These are phyloP conservation scores for Tolmerus cingulatus DNA, from an alignment of 2,888 invertebrate species.

Conservation along the genomic window DNA sequence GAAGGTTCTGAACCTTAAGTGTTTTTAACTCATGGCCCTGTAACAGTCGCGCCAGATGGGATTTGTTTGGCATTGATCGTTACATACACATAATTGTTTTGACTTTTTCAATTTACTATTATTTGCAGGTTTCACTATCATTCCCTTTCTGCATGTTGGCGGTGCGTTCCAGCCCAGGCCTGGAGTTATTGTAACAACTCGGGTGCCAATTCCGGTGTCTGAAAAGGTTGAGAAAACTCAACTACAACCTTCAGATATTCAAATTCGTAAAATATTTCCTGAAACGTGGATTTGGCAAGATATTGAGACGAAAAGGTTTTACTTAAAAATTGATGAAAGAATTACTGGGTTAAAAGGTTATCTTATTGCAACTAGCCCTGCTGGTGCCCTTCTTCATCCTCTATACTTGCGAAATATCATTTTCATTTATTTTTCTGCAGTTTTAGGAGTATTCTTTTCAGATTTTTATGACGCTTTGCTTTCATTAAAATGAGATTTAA, in stretches of 20 bases:
- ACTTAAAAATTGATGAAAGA: neutral
- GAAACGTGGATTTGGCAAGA: constrained; percentile 24
- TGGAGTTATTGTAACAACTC: neutral
- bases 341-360: neutral
- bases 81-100: neutral
- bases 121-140: neutral
- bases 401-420: neutral
- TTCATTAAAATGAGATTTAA: neutral
- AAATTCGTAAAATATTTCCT: constrained; percentile 20
- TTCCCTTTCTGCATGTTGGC: neutral
- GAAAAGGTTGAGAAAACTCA: neutral
- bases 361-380: neutral
- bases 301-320: neutral
- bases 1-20: no score
- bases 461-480: neutral
- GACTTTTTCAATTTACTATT: neutral
- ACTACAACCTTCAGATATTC: neutral
- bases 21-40: no score
- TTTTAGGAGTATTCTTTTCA: neutral
- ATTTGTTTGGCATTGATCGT: no score
- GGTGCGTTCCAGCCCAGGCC: neutral
- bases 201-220: neutral
- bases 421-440: neutral
- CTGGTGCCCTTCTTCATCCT: neutral
- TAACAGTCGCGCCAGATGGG: no score